Conservation (phyloP, 1,140 invertebrate species). For the Drosophila truncata region DNA sequence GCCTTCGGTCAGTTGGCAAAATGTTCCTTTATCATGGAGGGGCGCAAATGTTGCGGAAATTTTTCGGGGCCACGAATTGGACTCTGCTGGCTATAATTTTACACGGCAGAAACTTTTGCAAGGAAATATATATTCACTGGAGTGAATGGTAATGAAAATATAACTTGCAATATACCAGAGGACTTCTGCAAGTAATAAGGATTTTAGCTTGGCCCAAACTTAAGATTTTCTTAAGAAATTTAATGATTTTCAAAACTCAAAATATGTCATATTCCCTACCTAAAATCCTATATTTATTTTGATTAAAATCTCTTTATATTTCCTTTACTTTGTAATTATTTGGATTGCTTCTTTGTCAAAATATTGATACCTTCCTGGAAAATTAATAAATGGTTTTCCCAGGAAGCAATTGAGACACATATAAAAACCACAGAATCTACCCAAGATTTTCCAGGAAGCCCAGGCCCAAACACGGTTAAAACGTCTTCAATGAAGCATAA, state of each 20-base stretch:
- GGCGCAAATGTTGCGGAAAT: slow-evolving; percentile 64
- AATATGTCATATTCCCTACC: not conserved
- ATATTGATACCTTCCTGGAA: not conserved
- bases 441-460: slow-evolving; percentile 10
- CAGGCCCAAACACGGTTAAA: slow-evolving; percentile 14
- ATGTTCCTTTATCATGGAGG: slow-evolving; percentile 20
- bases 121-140: slow-evolving; percentile 1
- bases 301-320: not conserved
- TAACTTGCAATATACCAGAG: not conserved
- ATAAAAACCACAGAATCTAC: not conserved
- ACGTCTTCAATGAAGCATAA: slow-evolving; percentile 58
- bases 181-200: not conserved
- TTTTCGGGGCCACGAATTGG: slow-evolving; percentile 38
- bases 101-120: slow-evolving; percentile 2
- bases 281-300: not conserved
- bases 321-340: not conserved
- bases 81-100: slow-evolving; percentile 4
- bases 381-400: slow-evolving; percentile 5
- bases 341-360: not conserved
- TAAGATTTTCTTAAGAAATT: not conserved
- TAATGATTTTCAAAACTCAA: not conserved
- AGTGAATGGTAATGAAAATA: slow-evolving; percentile 9
- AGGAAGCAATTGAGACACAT: slow-evolving; percentile 15
- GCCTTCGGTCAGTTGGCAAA: slow-evolving; percentile 61
- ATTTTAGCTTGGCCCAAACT: too few relatives aligned